Base-by-base conservation (phyloP, 2,888 invertebrate species). In the Leucozona laternaria region DNA sequence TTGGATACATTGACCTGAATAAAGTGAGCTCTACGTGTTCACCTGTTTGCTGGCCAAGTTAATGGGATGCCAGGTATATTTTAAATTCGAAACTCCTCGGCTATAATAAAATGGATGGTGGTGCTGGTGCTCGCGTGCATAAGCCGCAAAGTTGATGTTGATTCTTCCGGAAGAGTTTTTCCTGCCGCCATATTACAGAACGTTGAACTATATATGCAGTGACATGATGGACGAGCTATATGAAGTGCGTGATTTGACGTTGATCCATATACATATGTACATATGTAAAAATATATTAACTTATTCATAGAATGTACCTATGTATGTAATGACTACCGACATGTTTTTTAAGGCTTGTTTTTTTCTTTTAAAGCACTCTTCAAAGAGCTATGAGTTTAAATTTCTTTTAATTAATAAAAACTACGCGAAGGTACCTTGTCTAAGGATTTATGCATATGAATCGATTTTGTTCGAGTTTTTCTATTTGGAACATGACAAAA, bases 131-230 rank as follows among this genome's bases (percentile, higher is more conserved):
- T 15, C 1, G 4, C 2, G 15, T 11, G 43, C 11, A 62, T 62
- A 25, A 28, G 64, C n/a, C 15, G 13, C 31, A 48, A 66, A 48
- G 48, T 20, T 31, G 48, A 66, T 48, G 66, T 66, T 48, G 13
- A 22, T 20, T 66, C 48, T 66, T 66, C 48, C 20, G 48, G 48
- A 66, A 66, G 13, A 48, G 66, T 48, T 48, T 34, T 34, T 34
- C 5, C 17, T 10, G 15, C 31, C 28, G 13, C 7, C 25, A 5
- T 48, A 48, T 66, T 66, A 66, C 20, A 66, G 66, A 1, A 66
- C 66, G 48, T 66, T 66, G 66, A 66, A 66, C 66, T 66, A 6
- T 53, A 28, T 45, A 48, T 20, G 48, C 66, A 66, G 20, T 48
- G 48, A 66, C 31, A 34, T 48, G 45, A 28, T 45, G 45, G 17